Evolutionary conservation across 64 coral and sea anemone genomes (phyloP).

Genomic region (Platygyra sinensis): DNA sequence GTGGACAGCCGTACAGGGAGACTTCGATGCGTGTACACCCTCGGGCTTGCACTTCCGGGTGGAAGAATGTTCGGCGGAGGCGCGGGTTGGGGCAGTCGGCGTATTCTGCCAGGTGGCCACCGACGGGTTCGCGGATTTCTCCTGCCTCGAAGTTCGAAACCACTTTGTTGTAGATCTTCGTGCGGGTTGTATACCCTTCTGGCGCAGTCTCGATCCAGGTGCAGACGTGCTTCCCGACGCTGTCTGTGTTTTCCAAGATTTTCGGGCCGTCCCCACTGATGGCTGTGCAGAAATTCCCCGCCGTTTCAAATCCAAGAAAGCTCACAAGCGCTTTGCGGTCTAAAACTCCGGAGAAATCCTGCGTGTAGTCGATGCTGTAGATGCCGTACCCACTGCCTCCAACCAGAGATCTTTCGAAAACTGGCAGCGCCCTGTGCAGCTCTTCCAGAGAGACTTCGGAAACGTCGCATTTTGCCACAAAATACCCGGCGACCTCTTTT

Average conservation of each 20-base stretch:
- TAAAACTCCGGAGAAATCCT: conserved; percentile 15
- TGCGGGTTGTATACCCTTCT: too few species aligned
- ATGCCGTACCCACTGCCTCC: not conserved
- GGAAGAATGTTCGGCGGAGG: not conserved
- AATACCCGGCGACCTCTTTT: not conserved
- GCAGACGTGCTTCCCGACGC: too few species aligned
- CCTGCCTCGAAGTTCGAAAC: too few species aligned
- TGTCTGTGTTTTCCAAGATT: too few species aligned
- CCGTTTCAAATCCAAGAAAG: not conserved
- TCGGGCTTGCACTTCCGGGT: not conserved
- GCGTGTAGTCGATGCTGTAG: conserved; percentile 36
- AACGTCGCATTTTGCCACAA: not conserved
- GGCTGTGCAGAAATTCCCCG: not conserved
- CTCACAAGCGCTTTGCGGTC: not conserved
- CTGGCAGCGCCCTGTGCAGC: not conserved
- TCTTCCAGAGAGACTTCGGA: conserved; percentile 18
- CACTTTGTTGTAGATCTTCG: too few species aligned
- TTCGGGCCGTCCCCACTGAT: too few species aligned
- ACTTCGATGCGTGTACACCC: not conserved
- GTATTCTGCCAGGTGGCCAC: conserved; percentile 1
- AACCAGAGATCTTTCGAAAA: conserved; percentile 15
- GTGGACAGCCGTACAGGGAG: not conserved
- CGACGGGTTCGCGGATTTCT: too few species aligned
- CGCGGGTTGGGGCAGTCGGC: not conserved
- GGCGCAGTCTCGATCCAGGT: too few species aligned